Evolutionary conservation across 2,888 invertebrate species (phyloP).

Genomic region (Agelastica alni): DNA sequence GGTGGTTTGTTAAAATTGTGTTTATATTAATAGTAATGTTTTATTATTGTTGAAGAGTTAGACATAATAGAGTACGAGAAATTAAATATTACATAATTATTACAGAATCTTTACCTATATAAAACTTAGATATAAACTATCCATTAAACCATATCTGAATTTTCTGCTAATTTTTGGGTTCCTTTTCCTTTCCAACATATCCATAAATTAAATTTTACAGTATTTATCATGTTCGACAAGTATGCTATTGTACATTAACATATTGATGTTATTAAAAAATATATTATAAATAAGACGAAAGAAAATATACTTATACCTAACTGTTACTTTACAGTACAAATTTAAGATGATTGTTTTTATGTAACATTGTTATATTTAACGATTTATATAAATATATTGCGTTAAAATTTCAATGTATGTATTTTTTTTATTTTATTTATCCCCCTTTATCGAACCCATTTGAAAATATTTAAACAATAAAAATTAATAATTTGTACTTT

Average conservation of each 20-base stretch:
- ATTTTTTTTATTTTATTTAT: conserved; percentile 5
- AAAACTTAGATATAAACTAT: conserved; percentile 29
- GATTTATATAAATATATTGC: conserved; percentile 54
- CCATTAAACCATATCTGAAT: conserved; percentile 36
- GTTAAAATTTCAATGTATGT: conserved; percentile 37
- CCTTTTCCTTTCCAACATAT: conserved; percentile 37
- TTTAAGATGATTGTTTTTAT: conserved; percentile 52
- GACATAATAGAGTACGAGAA: conserved; percentile 26
- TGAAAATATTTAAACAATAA: no score
- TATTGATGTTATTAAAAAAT: conserved; percentile 42
- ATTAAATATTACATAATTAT: conserved; percentile 31
- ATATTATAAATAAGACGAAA: conserved; percentile 47
- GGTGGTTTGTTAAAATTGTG: conserved; percentile 22
- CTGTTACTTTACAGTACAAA: conserved; percentile 54
- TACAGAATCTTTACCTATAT: conserved; percentile 32
- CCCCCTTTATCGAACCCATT: no score
- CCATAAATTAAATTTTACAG: conserved; percentile 39
- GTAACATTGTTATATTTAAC: conserved; percentile 54
- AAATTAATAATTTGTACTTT: no score
- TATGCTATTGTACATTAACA: conserved; percentile 44
- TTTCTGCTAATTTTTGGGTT: conserved; percentile 17
- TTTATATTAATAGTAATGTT: conserved; percentile 34
- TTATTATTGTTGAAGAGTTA: conserved; percentile 36
- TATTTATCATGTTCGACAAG: conserved; percentile 39
- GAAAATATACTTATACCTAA: conserved; percentile 44